Evolutionary conservation across 2,888 invertebrate genomes (phyloP), one percentile per base, ranked within the genome.

Genomic region (Patella depressa): DNA sequence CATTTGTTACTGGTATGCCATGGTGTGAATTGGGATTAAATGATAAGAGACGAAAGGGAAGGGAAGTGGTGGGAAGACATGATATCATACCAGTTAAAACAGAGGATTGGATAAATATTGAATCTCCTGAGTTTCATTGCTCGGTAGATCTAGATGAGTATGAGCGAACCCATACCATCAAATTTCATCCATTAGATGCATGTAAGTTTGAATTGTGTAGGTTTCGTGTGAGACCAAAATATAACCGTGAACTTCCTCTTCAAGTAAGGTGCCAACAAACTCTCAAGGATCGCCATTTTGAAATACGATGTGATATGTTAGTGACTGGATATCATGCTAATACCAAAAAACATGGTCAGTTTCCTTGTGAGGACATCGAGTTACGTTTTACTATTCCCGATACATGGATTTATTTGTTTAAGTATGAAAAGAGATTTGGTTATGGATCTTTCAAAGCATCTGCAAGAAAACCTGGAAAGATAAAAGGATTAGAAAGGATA

Each of bases 331-430:
- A 98, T 92, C 96, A 98, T 76, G 98, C 98, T 76, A 95, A 97
- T 76, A 98, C 98, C 78, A 95, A 98, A 86, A 97, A 97, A 92
- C 94, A 98, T 83, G 97, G 98, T 0, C 98, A 98, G 93, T 92
- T 93, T 77, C 91, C 91, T 0, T 91, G 91, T 85, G 91, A 91
- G 82, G 98, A 99, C 93, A 98, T 99, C 54, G 95, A 96, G 92
- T 95, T 99, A 77, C 84, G 92, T 15, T 92, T 99, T 92, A 99
- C 99, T 17, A 97, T 99, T 88, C 99, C 99, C 29, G 99, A 99
- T 93, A 96, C 97, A 90, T 99, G 99, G 99, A 98, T 99, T 89
- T 99, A 99, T 92, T 93, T 99, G 89, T 99, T 99, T 93, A 94
- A 99, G 81, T 98, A 98, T 71, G 99, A 99, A 85, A 98, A 98